Conservation (phyloP, 2,888 invertebrate species). For the Prosopocoilus inquinatus region DNA sequence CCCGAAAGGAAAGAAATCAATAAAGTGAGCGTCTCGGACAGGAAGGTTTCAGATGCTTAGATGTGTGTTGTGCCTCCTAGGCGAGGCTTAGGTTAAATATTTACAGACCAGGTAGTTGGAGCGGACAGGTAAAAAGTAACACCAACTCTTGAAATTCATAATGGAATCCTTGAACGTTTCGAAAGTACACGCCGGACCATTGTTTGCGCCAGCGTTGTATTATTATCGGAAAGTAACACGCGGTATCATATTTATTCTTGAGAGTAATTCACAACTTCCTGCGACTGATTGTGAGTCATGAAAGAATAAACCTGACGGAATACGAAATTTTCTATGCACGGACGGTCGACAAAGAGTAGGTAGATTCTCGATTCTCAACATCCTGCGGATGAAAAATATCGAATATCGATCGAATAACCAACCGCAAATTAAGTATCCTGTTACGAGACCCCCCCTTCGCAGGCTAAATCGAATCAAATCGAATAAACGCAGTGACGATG, state of each 20-base stretch:
- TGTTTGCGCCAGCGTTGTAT: not conserved
- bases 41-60: too few relatives aligned
- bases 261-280: constrained; percentile 38
- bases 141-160: too few relatives aligned
- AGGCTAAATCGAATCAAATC: not conserved
- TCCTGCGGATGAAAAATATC: constrained; percentile 41
- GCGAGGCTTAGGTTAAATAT: too few relatives aligned
- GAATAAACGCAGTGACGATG: too few relatives aligned
- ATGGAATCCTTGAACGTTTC: too few relatives aligned
- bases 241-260: constrained; percentile 13
- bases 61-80: too few relatives aligned
- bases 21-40: too few relatives aligned
- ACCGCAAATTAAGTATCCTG: not conserved
- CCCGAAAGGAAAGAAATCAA: too few relatives aligned
- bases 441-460: not conserved
- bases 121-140: too few relatives aligned
- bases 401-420: constrained; percentile 49
- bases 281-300: constrained; percentile 37
- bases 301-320: constrained; percentile 33
- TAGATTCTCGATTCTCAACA: constrained; percentile 33
- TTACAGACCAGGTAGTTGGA: too few relatives aligned
- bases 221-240: not conserved
- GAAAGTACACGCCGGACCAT: too few relatives aligned
- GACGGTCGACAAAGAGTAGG: constrained; percentile 29
- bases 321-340: constrained; percentile 31